Conservation (phyloP, 2,113 vertebrate species). For the Hypanus sabinus region DNA sequence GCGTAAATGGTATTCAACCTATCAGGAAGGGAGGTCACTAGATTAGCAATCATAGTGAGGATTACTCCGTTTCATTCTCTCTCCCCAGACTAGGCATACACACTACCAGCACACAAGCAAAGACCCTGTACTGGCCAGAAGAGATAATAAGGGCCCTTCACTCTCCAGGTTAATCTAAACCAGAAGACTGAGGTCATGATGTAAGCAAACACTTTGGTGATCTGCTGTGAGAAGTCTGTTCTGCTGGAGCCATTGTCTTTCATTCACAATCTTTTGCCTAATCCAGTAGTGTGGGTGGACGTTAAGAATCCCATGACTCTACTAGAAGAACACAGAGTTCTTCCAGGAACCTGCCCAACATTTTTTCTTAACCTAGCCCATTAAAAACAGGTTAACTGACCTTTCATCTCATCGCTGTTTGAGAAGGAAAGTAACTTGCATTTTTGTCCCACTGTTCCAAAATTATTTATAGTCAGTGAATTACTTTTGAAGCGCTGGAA, state of each 20-base stretch:
- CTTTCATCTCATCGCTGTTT: conserved; percentile 5
- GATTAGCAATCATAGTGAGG: neutral
- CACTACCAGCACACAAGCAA: neutral
- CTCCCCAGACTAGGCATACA: too few species aligned
- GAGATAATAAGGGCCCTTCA: neutral
- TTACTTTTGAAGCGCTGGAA: neutral
- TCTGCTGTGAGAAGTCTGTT: neutral
- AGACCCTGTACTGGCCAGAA: neutral
- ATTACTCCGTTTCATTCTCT: neutral
- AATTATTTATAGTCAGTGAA: neutral
- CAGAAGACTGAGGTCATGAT: neutral
- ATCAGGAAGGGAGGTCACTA: too few species aligned
- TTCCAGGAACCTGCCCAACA: neutral
- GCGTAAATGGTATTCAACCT: too few species aligned
- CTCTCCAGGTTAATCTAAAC: neutral
- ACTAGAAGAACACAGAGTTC: neutral
- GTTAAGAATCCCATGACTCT: neutral
- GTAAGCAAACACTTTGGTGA: neutral
- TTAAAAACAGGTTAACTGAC: conserved; percentile 1
- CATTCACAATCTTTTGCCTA: neutral
- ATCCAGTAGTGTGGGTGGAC: neutral
- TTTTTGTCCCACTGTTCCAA: neutral
- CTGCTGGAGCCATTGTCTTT: neutral
- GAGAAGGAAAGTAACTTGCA: neutral
- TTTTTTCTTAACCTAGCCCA: neutral